Evolutionary conservation across 2,797 vertebrate genomes (phyloP), one percentile per base, ranked within the genome.

Genomic region (Aphelocoma californica): DNA sequence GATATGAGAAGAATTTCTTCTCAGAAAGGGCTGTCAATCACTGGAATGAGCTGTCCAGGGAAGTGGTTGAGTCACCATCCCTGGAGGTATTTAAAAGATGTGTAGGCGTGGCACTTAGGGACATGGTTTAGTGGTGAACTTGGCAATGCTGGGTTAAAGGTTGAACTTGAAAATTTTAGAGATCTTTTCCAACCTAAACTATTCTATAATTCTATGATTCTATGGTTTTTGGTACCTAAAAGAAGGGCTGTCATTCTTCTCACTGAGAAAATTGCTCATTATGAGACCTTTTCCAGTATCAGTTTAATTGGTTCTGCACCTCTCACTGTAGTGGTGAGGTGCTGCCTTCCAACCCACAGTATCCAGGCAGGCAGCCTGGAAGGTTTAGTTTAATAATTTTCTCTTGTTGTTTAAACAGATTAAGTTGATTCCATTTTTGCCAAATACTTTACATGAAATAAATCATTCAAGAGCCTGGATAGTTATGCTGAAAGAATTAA

Each of bases 401-500:
- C 78, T 60, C 84, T 93, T 72, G 36, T 65, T 96, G 74, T 91
- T 96, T 94, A 95, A 97, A 95, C 65, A 96, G 94, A 92, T 62
- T 96, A 93, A 92, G 75, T 78, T 92, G 79, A 95, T 92, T 73
- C 88, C 88, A 53, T 44, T 97, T 97, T 96, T 94, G 89, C 94
- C 92, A 97, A 95, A 88, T 97, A 94, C 77, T 96, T 96, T 86
- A 89, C 62, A 74, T 1, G 10, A 91, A 94, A 97, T 95, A 96
- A 96, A 97, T 97, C 90, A 79, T 88, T 84, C 0, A 0, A 95
- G 81, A 92, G 13, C 65, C 92, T 2, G 18, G 92, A 93, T 92
- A 88, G 72, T 83, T 94, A 90, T 56, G 78, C 83, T 95, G 97
- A 97, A 97, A 97, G 88, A 92, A 96, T 95, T 92, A 90, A 92